Conservation (phyloP, 23 tunicate species). For the Clavelina lepadiformis region DNA sequence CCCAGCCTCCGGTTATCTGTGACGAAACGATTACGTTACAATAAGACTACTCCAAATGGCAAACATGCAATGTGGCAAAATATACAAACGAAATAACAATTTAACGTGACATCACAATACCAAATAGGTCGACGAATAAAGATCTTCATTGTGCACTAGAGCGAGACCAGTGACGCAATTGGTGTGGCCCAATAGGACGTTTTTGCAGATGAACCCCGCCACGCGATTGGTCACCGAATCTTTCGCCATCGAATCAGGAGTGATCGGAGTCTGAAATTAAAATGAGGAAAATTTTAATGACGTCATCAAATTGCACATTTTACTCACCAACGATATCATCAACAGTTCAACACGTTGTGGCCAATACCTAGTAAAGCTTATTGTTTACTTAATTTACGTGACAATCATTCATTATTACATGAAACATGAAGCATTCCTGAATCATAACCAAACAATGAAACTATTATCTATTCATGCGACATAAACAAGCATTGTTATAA, state of each 20-base stretch:
- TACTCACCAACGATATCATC: too few relatives aligned
- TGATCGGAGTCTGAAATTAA: slow-evolving; percentile 23
- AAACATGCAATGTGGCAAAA: not conserved
- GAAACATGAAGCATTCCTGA: too few relatives aligned
- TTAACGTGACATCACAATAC: slow-evolving; percentile 11
- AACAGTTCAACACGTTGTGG: too few relatives aligned
- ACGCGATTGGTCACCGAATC: slow-evolving; percentile 93
- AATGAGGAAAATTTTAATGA: too few relatives aligned
- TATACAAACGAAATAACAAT: not conserved
- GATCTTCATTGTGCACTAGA: slow-evolving; percentile 45
- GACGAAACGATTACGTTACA: not conserved
- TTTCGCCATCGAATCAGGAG: slow-evolving; percentile 9
- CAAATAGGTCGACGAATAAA: slow-evolving; percentile 58
- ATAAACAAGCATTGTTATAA: too few relatives aligned
- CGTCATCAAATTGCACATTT: too few relatives aligned
- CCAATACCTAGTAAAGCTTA: too few relatives aligned
- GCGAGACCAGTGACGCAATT: slow-evolving; percentile 71
- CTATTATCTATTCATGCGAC: too few relatives aligned
- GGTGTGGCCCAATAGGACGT: slow-evolving; percentile 69
- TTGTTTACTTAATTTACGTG: too few relatives aligned
- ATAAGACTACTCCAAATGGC: not conserved
- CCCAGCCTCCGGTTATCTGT: slow-evolving; percentile 55
- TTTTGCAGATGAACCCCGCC: slow-evolving; percentile 86
- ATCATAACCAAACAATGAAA: too few relatives aligned
- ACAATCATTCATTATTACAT: too few relatives aligned